Evolutionary conservation across 2,113 vertebrate genomes (phyloP).

Genomic region (Pipra filicauda): DNA sequence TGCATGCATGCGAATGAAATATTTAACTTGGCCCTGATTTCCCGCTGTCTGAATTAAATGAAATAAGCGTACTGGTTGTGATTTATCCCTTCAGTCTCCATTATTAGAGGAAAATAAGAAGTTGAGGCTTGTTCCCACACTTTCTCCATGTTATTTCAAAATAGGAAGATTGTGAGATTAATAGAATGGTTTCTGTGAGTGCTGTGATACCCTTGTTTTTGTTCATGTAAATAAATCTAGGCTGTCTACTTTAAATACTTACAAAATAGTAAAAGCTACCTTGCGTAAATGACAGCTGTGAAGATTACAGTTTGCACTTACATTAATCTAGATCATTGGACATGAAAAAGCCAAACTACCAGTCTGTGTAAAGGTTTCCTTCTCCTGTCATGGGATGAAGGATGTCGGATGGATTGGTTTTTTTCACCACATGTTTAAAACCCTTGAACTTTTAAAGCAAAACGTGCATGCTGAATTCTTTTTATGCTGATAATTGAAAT

Average conservation of each 20-base stretch:
- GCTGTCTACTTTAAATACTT: neutral
- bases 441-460: slow-evolving; percentile 11
- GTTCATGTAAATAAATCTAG: neutral
- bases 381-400: neutral
- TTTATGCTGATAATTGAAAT: neutral
- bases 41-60: neutral
- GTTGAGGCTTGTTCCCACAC: neutral
- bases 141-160: neutral
- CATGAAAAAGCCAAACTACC: neutral
- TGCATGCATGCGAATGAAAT: neutral
- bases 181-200: neutral
- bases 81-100: neutral
- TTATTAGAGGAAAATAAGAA: neutral
- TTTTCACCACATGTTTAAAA: neutral
- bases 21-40: slow-evolving; percentile 5
- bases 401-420: neutral
- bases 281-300: neutral
- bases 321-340: neutral
- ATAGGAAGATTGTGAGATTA: neutral
- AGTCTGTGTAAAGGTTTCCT: neutral
- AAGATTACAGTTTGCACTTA: neutral
- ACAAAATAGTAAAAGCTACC: neutral
- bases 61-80: neutral
- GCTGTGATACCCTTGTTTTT: neutral
- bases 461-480: neutral